These are phyloP conservation scores for Ciconia boyciana DNA, from an alignment of 2,113 vertebrate species.

Conservation along the genomic window DNA sequence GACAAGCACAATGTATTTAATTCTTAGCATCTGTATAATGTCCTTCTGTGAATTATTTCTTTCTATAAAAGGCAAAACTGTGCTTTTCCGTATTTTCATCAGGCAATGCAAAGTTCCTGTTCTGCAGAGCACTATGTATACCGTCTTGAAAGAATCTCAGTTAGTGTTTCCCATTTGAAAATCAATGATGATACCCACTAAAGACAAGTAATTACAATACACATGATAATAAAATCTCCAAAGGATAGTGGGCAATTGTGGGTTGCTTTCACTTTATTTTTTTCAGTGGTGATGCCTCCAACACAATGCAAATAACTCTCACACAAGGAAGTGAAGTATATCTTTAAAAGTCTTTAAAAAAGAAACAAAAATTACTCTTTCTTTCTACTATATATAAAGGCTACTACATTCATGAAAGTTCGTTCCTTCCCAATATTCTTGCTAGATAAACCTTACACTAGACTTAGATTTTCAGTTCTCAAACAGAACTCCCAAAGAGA, in stretches of 20 bases:
- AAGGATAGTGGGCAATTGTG: neutral
- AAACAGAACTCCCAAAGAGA: neutral
- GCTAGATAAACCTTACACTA: neutral
- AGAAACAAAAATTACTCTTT: neutral
- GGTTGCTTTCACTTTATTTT: neutral
- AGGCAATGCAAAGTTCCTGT: neutral
- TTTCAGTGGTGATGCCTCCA: neutral
- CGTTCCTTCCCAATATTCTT: neutral
- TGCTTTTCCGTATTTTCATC: neutral
- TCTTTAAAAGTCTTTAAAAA: neutral
- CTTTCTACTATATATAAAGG: neutral
- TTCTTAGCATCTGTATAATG: neutral
- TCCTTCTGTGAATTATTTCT: neutral
- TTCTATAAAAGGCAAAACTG: neutral
- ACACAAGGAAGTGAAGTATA: neutral
- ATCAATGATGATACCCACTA: neutral
- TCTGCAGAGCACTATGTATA: neutral
- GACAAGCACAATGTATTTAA: neutral
- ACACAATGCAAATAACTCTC: neutral
- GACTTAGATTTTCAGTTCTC: neutral
- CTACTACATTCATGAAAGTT: neutral
- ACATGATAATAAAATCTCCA: neutral
- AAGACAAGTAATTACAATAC: neutral
- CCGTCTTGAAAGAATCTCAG: neutral
- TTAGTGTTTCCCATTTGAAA: neutral